These are phyloP conservation scores for Pocillopora verrucosa DNA, from an alignment of 64 coral and sea anemone genomes.

Conservation along the genomic window DNA sequence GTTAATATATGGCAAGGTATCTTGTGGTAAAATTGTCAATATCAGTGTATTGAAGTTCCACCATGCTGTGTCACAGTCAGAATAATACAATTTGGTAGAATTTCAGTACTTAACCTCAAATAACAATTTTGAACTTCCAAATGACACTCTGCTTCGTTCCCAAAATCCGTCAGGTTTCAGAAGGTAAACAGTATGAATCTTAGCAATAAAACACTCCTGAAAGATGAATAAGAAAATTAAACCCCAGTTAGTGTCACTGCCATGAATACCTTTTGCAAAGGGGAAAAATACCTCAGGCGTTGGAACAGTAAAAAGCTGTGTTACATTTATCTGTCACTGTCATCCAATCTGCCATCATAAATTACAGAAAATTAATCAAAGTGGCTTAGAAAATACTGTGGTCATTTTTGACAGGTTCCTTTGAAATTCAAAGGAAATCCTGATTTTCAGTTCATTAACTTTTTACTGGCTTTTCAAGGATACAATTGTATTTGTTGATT, in stretches of 20 bases:
- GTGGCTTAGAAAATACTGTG: not conserved
- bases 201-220: conserved; percentile 92
- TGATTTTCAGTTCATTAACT: not conserved
- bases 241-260: not conserved
- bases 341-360: not conserved
- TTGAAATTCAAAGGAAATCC: not conserved
- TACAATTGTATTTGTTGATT: not conserved
- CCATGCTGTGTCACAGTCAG: not conserved
- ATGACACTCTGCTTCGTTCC: conserved; percentile 91
- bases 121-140: conserved; percentile 86
- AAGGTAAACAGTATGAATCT: conserved; percentile 87
- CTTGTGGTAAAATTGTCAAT: too few species aligned
- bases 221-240: conserved; percentile 22
- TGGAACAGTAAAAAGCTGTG: not conserved
- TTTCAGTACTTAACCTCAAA: conserved; percentile 76
- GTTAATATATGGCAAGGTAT: too few species aligned
- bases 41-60: not conserved
- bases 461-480: not conserved
- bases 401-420: not conserved
- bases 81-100: not conserved
- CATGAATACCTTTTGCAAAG: not conserved
- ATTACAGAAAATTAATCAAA: not conserved
- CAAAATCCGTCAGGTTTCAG: conserved; percentile 99
- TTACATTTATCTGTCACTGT: not conserved
- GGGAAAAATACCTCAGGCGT: not conserved